Evolutionary conservation across 2,113 vertebrate species (phyloP), one percentile per base, ranked within the genome.

Genomic region (Pedionomus torquatus): DNA sequence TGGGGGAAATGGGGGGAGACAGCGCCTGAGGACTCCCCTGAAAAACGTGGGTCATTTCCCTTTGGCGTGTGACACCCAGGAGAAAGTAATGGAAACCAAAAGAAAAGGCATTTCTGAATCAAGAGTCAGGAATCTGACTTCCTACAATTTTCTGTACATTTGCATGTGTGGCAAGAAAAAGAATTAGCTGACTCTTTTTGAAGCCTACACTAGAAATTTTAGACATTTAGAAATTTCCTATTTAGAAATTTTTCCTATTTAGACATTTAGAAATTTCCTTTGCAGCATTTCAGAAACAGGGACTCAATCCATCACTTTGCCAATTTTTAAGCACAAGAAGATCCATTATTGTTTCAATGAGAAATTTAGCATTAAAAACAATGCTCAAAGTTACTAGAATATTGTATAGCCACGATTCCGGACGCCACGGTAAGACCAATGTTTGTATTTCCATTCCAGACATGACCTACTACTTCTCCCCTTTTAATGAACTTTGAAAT

Each of bases 241-340:
- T n/a, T n/a, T n/a, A n/a, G n/a, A n/a, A n/a, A n/a, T n/a, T n/a
- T n/a, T n/a, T n/a, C n/a, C n/a, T n/a, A n/a, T n/a, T n/a, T n/a
- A 71, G 23, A 18, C 39, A 16, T 18, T 60, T 41, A 52, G 12
- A 41, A 58, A 49, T 28, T n/a, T 43, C 23, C 20, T 19, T 11
- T 23, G 4, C 7, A 51, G 52, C 33, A 26, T 68, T 83, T 81
- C 51, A 70, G 55, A 52, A 89, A n/a, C 20, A 72, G 35, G 20
- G 52, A 13, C 63, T 54, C 65, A 69, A 33, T 33, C 6, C 18
- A 23, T 13, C 0, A 0, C 61, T 64, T 68, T 21, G 23, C 0
- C 5, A 77, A n/a, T 41, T 37, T 93, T 71, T 18, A 60, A 35
- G 21, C 41, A 66, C 12, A 75, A 30, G 10, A 52, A 52, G 64